Percentiles rank a stretch among this genome's conserved stretches.
These are phyloP conservation scores for Dicranocentrus wangi DNA, from an alignment of 2,888 invertebrate species.

Conservation along the genomic window DNA sequence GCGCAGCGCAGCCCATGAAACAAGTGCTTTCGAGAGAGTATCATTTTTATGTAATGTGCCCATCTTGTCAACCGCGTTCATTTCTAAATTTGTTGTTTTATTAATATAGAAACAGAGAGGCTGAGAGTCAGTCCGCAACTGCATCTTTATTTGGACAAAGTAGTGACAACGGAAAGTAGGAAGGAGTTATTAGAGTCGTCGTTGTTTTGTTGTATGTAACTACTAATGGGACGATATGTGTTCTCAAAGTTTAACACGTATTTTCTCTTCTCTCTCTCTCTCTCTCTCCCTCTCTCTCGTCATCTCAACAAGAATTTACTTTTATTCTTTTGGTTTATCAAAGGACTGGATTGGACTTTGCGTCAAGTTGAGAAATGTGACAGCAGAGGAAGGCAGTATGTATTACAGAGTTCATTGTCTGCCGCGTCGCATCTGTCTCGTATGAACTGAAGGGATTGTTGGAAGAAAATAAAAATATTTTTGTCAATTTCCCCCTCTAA, in stretches of 20 bases:
- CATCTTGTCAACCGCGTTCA: neutral
- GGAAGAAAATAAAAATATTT: neutral
- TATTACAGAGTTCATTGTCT: constrained; percentile 22
- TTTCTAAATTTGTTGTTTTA: neutral
- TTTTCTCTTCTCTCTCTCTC: neutral
- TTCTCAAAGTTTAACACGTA: neutral
- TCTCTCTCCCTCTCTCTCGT: neutral
- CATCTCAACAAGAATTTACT: neutral
- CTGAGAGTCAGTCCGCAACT: too few relatives aligned
- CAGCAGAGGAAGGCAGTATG: neutral
- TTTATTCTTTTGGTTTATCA: neutral
- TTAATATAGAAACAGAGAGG: neutral
- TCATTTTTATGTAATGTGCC: neutral
- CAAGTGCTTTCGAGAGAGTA: neutral
- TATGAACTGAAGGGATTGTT: neutral
- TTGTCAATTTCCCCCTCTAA: constrained; percentile 30
- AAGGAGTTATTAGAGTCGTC: too few relatives aligned
- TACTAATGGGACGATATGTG: constrained; percentile 3
- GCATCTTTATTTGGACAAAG: neutral
- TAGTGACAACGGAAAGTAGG: constrained; percentile 1
- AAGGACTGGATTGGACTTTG: neutral
- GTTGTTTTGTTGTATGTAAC: too few relatives aligned
- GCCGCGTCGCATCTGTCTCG: neutral
- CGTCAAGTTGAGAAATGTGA: constrained; percentile 14
- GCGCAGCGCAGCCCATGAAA: neutral